Conservation (phyloP, 2,888 invertebrate genomes). For the Ischnura elegans region DNA sequence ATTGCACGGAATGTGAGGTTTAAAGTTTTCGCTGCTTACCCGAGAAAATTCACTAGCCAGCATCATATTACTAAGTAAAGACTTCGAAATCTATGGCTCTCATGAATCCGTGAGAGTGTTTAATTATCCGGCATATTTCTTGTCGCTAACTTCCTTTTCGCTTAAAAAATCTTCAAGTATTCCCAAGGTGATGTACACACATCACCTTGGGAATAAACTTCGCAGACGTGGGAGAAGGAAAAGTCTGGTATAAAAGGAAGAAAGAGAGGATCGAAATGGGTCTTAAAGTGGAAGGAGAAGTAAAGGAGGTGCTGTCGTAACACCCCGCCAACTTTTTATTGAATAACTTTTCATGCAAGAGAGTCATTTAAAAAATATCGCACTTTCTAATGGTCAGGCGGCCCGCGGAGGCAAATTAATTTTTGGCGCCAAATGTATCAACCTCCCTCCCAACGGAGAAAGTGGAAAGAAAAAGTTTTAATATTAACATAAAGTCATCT, state of each 20-base stretch:
- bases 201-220: background rate
- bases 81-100: no score
- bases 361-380: background rate
- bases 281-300: background rate
- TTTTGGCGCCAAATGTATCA: background rate
- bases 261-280: background rate
- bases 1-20: no score
- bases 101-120: no score
- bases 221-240: background rate
- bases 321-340: background rate
- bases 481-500: background rate
- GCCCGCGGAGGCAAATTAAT: background rate
- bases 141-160: background rate
- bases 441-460: background rate
- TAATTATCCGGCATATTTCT: background rate
- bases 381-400: conserved; percentile 1
- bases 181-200: no score
- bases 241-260: background rate
- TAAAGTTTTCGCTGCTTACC: no score
- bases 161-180: background rate
- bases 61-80: no score
- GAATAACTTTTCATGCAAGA: conserved; percentile 24
- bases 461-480: conserved; percentile 9
- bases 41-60: no score
- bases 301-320: background rate